These are phyloP conservation scores for Ichneumoninae sp. DNA, from an alignment of 2,888 invertebrate genomes.

Conservation along the genomic window DNA sequence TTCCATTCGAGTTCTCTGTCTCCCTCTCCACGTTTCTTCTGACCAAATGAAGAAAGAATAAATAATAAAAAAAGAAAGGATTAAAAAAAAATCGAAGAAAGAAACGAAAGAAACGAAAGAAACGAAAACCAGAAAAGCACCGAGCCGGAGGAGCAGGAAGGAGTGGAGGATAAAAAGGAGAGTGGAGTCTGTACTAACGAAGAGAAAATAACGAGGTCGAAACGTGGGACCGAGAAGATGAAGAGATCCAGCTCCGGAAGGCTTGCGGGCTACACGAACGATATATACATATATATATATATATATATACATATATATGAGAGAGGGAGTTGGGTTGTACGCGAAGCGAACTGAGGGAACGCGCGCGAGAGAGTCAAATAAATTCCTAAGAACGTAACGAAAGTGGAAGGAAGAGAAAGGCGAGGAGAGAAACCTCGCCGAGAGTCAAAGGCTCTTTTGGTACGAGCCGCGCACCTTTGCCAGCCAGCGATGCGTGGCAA, in stretches of 20 bases:
- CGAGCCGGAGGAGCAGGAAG: slow-evolving; percentile 13
- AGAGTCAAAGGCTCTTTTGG: slow-evolving; percentile 56
- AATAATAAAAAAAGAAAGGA: slow-evolving; percentile 7
- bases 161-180: slow-evolving; percentile 23
- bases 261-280: slow-evolving; percentile 35
- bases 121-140: slow-evolving; percentile 15
- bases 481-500: slow-evolving; percentile 50
- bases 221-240: slow-evolving; percentile 65
- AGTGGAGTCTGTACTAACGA: slow-evolving; percentile 63
- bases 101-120: slow-evolving; percentile 2
- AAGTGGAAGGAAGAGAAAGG: slow-evolving; percentile 43
- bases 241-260: slow-evolving; percentile 58
- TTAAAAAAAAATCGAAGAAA: slow-evolving; percentile 1
- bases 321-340: slow-evolving; percentile 10
- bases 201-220: slow-evolving; percentile 66
- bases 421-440: slow-evolving; percentile 31
- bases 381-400: slow-evolving; percentile 48
- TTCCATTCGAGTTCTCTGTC: not conserved
- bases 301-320: slow-evolving; percentile 4
- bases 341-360: slow-evolving; percentile 7
- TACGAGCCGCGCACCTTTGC: slow-evolving; percentile 52
- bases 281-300: not conserved
- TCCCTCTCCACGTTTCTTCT: slow-evolving; percentile 13
- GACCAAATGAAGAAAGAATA: slow-evolving; percentile 38
- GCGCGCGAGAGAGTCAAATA: slow-evolving; percentile 47